Conservation (phyloP, 1,140 invertebrate genomes). For the Bombus confusus region DNA sequence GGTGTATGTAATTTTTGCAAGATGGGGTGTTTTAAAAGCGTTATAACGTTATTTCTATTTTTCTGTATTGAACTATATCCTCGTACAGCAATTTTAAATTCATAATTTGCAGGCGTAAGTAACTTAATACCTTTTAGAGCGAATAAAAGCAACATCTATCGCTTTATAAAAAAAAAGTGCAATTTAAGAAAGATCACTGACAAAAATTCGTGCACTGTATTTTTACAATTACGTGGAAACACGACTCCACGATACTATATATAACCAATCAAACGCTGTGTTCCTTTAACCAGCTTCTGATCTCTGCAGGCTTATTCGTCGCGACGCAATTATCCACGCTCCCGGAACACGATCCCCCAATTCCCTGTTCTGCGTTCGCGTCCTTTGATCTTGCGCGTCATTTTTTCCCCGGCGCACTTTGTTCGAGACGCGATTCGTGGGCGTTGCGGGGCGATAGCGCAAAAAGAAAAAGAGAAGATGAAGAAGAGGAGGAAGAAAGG, state of each 20-base stretch:
- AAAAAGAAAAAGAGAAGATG: not conserved
- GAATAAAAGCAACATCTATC: too few species aligned
- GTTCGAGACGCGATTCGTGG: conserved; percentile 32
- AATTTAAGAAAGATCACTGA: too few species aligned
- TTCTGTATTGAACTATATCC: too few species aligned
- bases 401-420: conserved; percentile 35
- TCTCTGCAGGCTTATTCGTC: not conserved
- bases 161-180: too few species aligned
- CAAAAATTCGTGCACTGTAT: too few species aligned
- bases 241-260: not conserved
- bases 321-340: conserved; percentile 25
- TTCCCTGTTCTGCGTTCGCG: not conserved
- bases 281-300: not conserved
- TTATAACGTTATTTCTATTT: too few species aligned
- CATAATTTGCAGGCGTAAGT: too few species aligned
- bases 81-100: too few species aligned
- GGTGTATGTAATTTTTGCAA: too few species aligned
- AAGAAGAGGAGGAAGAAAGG: not conserved
- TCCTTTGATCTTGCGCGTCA: conserved; percentile 17
- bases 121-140: too few species aligned
- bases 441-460: conserved; percentile 9
- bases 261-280: not conserved
- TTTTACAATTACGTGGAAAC: not conserved
- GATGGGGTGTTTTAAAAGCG: too few species aligned
- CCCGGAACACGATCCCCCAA: conserved; percentile 13